Base-by-base conservation (phyloP, 2,797 vertebrate species). In the Peromyscus aztecus region DNA sequence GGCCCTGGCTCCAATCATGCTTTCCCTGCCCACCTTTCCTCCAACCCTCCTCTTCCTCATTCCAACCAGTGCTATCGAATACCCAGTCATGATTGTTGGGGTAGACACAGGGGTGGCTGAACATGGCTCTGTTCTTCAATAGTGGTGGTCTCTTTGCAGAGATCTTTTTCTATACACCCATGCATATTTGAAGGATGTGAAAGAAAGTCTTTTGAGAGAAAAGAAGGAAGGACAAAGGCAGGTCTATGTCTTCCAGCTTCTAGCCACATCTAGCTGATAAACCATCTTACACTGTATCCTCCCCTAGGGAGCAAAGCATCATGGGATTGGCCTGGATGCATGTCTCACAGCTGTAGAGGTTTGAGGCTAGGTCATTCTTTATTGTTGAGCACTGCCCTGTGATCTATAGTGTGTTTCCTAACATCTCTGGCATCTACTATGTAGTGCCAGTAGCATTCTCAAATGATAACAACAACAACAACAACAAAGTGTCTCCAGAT, bases 161-260 rank as follows among this genome's bases (percentile, higher is more conserved):
- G 21, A 3, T 21, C 5, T 55, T 24, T 27, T 4, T 49, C 24
- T 78, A 19, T 16, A 61, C 4, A 11, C 59, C 23, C 85, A 7
- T 21, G n/a, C 6, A 11, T 40, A 67, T 34, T 76, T 76, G n/a
- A 37, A 37, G 65, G 63, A 43, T 65, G 37, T 31, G 43, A 81
- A 59, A 10, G 59, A 55, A 69, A 73, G 29, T 80, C 83, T 14
- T 81, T n/a, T 2, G 61, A n/a, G 86, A 34, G 83, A 55, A 81
- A 57, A 5, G 34, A 49, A 75, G 34, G 23, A 19, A 16, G 67
- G 27, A 31, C 0, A 3, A 71, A 12, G 55, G 23, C 73, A 61
- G 37, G 29, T 63, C 75, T 80, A 63, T 49, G 52, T 91, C 80
- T 73, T 83, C 59, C 52, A 91, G 69, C 84, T 82, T 87, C 90